These are phyloP conservation scores for Rhopalosiphum maidis DNA, from an alignment of 1,140 invertebrate genomes.

Conservation along the genomic window DNA sequence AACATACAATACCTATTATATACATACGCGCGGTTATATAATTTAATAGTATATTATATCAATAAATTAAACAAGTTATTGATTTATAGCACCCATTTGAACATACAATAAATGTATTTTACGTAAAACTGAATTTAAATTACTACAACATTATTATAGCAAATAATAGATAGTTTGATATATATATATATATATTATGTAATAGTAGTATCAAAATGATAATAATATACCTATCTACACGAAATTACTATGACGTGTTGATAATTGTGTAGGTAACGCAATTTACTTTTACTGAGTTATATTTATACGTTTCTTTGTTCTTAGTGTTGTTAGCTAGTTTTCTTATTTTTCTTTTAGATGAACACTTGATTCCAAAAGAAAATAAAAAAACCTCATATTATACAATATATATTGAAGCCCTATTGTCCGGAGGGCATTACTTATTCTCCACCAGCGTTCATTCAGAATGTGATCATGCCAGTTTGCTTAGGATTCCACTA, in stretches of 20 bases:
- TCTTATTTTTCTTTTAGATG: neutral
- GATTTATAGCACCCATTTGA: neutral
- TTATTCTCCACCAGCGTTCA: slow-evolving; percentile 48
- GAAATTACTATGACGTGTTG: neutral
- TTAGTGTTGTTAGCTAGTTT: neutral
- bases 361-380: slow-evolving; percentile 27
- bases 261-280: neutral
- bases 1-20: neutral
- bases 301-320: neutral
- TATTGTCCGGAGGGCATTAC: slow-evolving; percentile 51
- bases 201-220: neutral
- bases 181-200: too few relatives aligned
- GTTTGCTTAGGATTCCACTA: slow-evolving; percentile 35
- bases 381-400: slow-evolving; percentile 17
- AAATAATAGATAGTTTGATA: neutral
- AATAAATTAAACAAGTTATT: too few relatives aligned
- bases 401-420: neutral
- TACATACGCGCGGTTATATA: neutral
- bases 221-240: neutral
- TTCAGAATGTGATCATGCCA: slow-evolving; percentile 10
- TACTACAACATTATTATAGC: neutral
- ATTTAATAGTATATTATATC: neutral
- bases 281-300: neutral
- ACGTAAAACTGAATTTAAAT: neutral
- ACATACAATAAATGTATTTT: neutral